These are phyloP conservation scores for Chionomys nivalis DNA, from an alignment of 2,113 vertebrate species.

Conservation along the genomic window DNA sequence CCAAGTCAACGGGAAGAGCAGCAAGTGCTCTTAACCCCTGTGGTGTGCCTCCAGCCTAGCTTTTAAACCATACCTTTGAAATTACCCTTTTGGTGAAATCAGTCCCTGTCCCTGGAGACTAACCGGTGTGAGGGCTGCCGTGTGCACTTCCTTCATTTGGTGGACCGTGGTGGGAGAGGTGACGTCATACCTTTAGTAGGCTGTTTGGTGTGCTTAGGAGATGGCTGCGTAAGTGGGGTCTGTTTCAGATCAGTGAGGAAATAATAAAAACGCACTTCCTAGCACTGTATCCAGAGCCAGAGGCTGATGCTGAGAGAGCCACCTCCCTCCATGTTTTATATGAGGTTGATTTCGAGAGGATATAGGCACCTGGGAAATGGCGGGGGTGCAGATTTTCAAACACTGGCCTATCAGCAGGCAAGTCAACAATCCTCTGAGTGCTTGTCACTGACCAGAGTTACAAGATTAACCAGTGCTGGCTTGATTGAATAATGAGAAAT, in stretches of 20 bases:
- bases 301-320: background rate
- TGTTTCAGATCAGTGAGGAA: background rate
- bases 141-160: background rate
- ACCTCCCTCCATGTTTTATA: no score
- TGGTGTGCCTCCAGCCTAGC: background rate
- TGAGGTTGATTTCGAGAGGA: background rate
- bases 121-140: background rate
- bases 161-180: background rate
- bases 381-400: background rate
- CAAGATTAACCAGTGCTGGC: background rate
- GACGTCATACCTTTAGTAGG: background rate
- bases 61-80: background rate
- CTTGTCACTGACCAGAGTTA: background rate
- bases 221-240: background rate
- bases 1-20: background rate
- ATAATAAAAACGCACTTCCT: background rate
- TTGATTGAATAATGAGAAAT: background rate
- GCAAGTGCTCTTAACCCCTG: background rate
- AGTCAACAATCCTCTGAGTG: no score
- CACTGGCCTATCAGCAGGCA: background rate
- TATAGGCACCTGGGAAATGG: background rate
- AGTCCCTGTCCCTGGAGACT: background rate
- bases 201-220: background rate
- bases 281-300: background rate
- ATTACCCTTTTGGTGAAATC: background rate